Evolutionary conservation across 2,113 vertebrate species (phyloP).

Genomic region (Pseudois nayaur): DNA sequence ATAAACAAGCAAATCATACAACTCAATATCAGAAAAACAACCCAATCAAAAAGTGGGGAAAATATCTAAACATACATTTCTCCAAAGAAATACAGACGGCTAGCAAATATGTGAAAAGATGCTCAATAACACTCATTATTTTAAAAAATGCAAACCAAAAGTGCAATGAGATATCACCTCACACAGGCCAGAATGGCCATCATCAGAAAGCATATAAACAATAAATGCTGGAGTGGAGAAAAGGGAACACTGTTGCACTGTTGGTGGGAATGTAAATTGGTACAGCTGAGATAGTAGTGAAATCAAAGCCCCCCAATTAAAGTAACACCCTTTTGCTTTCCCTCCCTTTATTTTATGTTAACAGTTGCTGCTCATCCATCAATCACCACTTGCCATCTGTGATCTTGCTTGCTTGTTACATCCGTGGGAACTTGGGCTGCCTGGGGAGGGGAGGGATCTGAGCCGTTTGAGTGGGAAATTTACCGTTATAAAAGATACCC

Average conservation of each 20-base stretch:
- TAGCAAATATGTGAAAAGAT: not conserved
- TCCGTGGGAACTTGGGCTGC: not conserved
- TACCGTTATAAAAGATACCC: not conserved
- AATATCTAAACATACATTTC: not conserved
- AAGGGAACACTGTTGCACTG: not conserved
- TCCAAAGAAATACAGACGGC: not conserved
- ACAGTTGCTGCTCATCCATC: not conserved
- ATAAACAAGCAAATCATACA: not conserved
- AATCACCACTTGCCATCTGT: not conserved
- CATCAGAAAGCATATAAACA: not conserved
- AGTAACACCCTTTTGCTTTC: not conserved
- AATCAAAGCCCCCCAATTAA: not conserved
- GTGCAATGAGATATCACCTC: not conserved
- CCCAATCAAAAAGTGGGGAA: not conserved
- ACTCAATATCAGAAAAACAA: not conserved
- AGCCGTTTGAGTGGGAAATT: not conserved
- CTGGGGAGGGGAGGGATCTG: not conserved
- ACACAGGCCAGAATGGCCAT: not conserved
- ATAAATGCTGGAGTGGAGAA: not conserved
- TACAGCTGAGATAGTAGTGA: not conserved
- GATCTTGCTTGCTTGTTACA: not conserved
- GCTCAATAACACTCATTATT: not conserved
- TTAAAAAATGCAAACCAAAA: not conserved
- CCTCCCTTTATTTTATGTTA: not conserved
- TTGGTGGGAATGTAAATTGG: not conserved